Base-by-base conservation (phyloP, 2,797 vertebrate genomes). In the Myotis vivesi region DNA sequence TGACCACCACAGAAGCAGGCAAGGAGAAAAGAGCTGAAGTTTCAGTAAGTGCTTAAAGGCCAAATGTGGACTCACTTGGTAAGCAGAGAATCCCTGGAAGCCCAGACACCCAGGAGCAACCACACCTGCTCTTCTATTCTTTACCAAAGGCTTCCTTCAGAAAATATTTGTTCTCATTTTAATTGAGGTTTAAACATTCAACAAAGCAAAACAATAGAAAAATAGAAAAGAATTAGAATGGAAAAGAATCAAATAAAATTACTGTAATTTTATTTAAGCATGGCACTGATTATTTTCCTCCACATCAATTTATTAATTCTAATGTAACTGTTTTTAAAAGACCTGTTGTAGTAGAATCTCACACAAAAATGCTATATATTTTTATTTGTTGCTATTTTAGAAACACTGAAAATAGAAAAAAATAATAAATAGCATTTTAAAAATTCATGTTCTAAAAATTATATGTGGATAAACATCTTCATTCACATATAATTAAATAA, bases 311-410 rank as follows among this genome's bases (percentile, higher is more conserved):
- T 94, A 94, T 84, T 87, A 92, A 86, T 80, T 87, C 17, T 77
- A 84, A 66, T 76, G n/a, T 20, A 83, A 73, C 44, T 66, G 12
- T 62, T 92, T 87, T 93, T 79, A 33, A 75, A 90, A 88, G 22
- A 77, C 44, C n/a, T 81, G 5, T 62, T 1, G 25, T 49, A 46
- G 71, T 53, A 71, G 9, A 86, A 68, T 89, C 2, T 86, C 53
- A 41, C 51, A 90, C 33, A 95, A 84, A 84, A 94, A 38, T n/a
- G n/a, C 1, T 81, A 76, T 25, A 8, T 68, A 30, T 81, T 87
- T 92, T 90, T 93, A 94, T 92, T 85, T 72, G n/a, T 15, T 16
- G 46, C 41, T 94, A 38, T 80, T 69, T 92, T 44, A 87, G 23
- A 94, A 95, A 82, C 19, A 90, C 3, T 76, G 10, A 81, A 86